Conservation (phyloP, 2,113 vertebrate genomes). For the Oryzias celebensis region DNA sequence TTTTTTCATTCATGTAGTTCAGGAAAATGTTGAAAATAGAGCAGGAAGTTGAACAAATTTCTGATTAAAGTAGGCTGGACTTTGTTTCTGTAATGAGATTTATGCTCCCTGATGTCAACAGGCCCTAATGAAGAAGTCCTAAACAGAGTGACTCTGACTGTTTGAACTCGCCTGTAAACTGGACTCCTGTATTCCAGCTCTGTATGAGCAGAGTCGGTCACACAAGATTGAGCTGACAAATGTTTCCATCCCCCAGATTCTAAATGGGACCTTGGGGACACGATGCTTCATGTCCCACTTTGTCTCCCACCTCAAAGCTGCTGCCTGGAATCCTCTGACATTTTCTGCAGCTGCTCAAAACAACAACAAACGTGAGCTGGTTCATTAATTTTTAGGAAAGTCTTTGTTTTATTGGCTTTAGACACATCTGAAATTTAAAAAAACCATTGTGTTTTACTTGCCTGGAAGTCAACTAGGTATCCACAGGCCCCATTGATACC, state of each 20-base stretch:
- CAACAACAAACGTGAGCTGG: no score
- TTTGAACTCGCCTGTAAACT: slow-evolving; percentile 58
- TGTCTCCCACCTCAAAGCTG: slow-evolving; percentile 71
- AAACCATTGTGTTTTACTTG: no score
- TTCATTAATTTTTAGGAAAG: no score
- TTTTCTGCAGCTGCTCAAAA: slow-evolving; percentile 28
- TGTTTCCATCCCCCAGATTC: slow-evolving; percentile 75
- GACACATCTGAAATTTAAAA: no score
- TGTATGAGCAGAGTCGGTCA: slow-evolving; percentile 51
- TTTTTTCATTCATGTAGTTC: background rate
- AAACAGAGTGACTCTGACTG: slow-evolving; percentile 33
- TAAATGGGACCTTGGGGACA: slow-evolving; percentile 69
- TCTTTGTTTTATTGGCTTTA: no score
- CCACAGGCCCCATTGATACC: no score
- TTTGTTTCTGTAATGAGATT: slow-evolving; percentile 1
- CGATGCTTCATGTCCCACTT: slow-evolving; percentile 63
- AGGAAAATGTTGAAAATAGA: slow-evolving; percentile 1
- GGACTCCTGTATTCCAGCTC: slow-evolving; percentile 59
- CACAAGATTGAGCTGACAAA: slow-evolving; percentile 68
- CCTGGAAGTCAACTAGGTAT: no score
- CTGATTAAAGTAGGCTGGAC: no score
- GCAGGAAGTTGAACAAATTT: slow-evolving; percentile 4
- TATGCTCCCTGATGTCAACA: slow-evolving; percentile 29
- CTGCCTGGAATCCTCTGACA: slow-evolving; percentile 51
- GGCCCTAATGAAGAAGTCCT: slow-evolving; percentile 50